Base-by-base conservation (phyloP, 2,113 vertebrate species). In the Prietella phreatophila region DNA sequence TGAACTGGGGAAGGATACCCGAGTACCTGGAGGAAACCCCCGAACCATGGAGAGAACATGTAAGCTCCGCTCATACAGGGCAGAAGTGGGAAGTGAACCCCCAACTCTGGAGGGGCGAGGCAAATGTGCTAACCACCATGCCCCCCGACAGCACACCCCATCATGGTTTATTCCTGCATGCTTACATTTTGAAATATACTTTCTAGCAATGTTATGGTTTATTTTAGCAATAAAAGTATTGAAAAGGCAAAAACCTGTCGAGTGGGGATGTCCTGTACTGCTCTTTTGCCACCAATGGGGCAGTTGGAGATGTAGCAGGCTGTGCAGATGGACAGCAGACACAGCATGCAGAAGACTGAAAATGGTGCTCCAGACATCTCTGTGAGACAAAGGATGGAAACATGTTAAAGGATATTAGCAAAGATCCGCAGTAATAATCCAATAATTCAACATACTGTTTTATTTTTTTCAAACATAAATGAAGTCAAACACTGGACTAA, bases 221-320 rank as follows among this genome's bases (percentile, higher is more conserved):
- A 58, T 22, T 55, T 80, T 58, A 55, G 9, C n/a, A 56, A 33
- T 73, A 56, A 36, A 56, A 56, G 10, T 75, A 58, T 56, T 13
- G 0, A 3, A 75, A 58, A 56, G 2, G 1, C 14, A 84, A 76
- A 19, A 92, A 97, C 97, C 96, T 96, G 93, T 92, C 96, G 93
- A 87, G 95, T 60, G 0, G 94, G 89, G 25, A 79, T 30, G 60
- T 97, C 96, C 93, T 92, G 87, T 17, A 82, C 53, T 0, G 96
- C 92, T 0, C 97, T 93, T 91, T 97, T 97, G 71, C 97, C 97
- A 42, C 96, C 96, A 53, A 96, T 94, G 86, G 97, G 97, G 42
- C 97, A 97, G 94, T 97, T 97, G 84, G 96, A 96, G 94, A 97
- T 97, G 94, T 97, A 97, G 92, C 97, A 97, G 13, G 96, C 96